Evolutionary conservation across 2,888 invertebrate genomes (phyloP).

Genomic region (Apodemia arnacis): DNA sequence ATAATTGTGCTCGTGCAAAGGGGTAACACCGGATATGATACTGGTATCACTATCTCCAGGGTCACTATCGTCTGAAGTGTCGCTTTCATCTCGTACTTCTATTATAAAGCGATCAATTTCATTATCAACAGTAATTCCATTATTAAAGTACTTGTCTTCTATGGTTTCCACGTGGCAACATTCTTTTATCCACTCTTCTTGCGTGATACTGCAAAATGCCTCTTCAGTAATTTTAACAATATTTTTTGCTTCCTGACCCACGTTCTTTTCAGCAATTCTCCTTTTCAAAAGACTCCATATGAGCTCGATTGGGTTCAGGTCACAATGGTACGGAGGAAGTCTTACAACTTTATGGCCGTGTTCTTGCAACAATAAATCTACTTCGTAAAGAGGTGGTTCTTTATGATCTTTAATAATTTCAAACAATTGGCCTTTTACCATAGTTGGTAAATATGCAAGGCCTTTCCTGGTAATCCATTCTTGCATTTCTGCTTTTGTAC

Average conservation of each 20-base stretch:
- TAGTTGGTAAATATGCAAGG: conserved; percentile 22
- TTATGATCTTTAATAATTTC: conserved; percentile 34
- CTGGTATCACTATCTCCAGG: conserved; percentile 13
- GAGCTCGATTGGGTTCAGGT: conserved; percentile 59
- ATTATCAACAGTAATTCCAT: conserved; percentile 9
- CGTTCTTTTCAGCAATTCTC: conserved; percentile 72
- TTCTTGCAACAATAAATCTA: conserved; percentile 3
- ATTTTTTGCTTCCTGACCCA: conserved; percentile 59
- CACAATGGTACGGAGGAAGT: conserved; percentile 70
- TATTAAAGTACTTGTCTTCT: conserved; percentile 21
- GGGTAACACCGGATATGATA: conserved; percentile 2
- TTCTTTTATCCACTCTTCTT: conserved; percentile 18
- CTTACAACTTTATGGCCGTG: conserved; percentile 33
- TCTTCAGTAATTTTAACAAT: conserved; percentile 49
- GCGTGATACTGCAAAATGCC: conserved; percentile 58
- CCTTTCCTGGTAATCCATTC: too few relatives aligned
- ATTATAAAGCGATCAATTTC: background rate
- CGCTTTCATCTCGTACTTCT: too few relatives aligned
- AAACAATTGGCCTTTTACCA: too few relatives aligned
- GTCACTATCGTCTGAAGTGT: conserved; percentile 5
- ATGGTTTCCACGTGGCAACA: conserved; percentile 23
- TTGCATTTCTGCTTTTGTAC: too few relatives aligned
- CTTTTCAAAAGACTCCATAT: conserved; percentile 75
- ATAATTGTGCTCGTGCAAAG: background rate
- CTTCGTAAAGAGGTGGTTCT: conserved; percentile 27